Evolutionary conservation across 2,113 vertebrate genomes (phyloP).

Genomic region (Xenopus borealis): DNA sequence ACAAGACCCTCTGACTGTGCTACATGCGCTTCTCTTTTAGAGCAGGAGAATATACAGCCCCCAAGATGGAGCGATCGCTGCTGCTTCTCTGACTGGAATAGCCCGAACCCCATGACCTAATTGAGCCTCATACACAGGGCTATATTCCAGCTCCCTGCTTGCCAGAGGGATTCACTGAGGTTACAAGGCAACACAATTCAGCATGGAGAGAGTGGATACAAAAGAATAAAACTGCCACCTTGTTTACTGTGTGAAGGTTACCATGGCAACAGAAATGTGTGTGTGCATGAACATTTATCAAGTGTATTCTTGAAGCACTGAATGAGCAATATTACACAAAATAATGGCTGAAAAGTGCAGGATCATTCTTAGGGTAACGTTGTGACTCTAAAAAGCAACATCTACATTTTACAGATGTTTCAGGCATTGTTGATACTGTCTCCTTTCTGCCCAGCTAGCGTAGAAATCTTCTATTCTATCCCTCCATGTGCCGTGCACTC

Average conservation of each 20-base stretch:
- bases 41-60: conserved; percentile 29
- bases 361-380: conserved; percentile 4
- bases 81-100: conserved; percentile 40
- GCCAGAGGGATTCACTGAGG: conserved; percentile 37
- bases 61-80: conserved; percentile 37
- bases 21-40: conserved; percentile 27
- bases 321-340: conserved; percentile 14
- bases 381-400: neutral
- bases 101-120: conserved; percentile 7
- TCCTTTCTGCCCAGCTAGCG: no score
- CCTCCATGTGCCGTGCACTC: no score
- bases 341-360: neutral
- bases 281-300: neutral
- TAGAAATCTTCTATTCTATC: no score
- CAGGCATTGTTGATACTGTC: no score
- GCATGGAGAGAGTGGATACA: conserved; percentile 29
- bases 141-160: conserved; percentile 37
- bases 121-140: conserved; percentile 31
- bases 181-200: conserved; percentile 31
- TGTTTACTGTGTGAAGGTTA: neutral
- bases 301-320: neutral
- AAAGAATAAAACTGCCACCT: neutral
- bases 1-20: conserved; percentile 46
- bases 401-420: neutral
- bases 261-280: neutral